A percentile compares a stretch with the other conserved stretches of the same genome.
Conservation (phyloP, 2,797 vertebrate species). For the Amblyopsis hoosieri region DNA sequence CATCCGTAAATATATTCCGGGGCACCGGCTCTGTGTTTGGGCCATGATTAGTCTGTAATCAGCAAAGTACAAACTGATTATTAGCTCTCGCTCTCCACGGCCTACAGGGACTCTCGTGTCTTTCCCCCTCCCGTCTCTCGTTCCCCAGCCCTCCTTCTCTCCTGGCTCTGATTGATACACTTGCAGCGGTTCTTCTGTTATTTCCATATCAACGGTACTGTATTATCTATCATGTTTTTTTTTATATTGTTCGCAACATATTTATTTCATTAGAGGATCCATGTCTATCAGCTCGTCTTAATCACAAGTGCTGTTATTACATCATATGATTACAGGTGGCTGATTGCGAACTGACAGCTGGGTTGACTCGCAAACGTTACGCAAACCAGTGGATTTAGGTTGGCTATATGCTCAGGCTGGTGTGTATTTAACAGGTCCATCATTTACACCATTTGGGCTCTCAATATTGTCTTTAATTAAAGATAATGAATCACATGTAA, state of each 20-base stretch:
- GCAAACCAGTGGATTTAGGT: slow-evolving; percentile 23
- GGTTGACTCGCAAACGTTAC: slow-evolving; percentile 76
- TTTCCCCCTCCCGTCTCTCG: slow-evolving; percentile 25
- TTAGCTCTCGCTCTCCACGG: slow-evolving; percentile 85
- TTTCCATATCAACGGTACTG: slow-evolving; percentile 73
- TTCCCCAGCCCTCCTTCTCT: slow-evolving; percentile 16
- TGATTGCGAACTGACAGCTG: slow-evolving; percentile 81
- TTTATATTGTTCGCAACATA: not conserved
- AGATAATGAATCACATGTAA: too few species aligned
- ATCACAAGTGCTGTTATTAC: slow-evolving; percentile 79
- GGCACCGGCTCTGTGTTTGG: slow-evolving; percentile 78
- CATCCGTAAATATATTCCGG: slow-evolving; percentile 73
- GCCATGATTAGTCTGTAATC: slow-evolving; percentile 92
- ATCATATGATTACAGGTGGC: slow-evolving; percentile 84
- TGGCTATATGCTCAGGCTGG: not conserved
- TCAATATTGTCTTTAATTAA: too few species aligned
- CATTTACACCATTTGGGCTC: too few species aligned
- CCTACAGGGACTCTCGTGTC: slow-evolving; percentile 82
- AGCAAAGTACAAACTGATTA: slow-evolving; percentile 93
- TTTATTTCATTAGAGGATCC: slow-evolving; percentile 71
- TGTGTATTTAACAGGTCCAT: not conserved
- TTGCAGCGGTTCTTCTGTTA: slow-evolving; percentile 77
- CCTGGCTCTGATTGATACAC: slow-evolving; percentile 80
- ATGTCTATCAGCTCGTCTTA: slow-evolving; percentile 71
- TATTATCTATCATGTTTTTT: slow-evolving; percentile 27